Evolutionary conservation across 2,888 invertebrate species (phyloP), one percentile per base, ranked within the genome.

Genomic region (Lithodes maja): DNA sequence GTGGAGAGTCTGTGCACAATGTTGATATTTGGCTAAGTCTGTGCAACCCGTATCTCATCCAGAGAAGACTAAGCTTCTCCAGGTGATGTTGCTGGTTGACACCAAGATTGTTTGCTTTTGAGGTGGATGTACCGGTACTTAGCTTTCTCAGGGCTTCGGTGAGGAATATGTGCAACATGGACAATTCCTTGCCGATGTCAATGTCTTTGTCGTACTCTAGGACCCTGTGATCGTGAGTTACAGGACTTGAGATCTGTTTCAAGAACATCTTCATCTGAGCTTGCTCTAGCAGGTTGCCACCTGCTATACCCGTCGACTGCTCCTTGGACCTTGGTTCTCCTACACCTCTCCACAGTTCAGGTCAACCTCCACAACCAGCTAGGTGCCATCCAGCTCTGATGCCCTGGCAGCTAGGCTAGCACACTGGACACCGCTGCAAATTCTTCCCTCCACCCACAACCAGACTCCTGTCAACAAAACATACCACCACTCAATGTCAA

Each of bases 101-200:
- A 17, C 80, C 77, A 17, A 84, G 54, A 15, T n/a, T 86, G 50
- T 54, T 86, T 17, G 83, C 74, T 74, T 84, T 86, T 12, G 90
- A 77, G 12, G 85, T 84, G 79, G 85, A 80, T 33, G 33, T 33
- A 33, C 33, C n/a, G 7, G 83, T 74, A 9, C 89, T 83, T 69
- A 92, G 61, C 82, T 97, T 96, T 54, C 96, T 95, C 85, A 97
- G 94, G 93, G 96, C 96, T 93, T 97, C 97, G 5, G 95, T 95
- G 1, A 98, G 94, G 92, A 98, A 94, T 1, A 95, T 95, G 92
- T 97, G 97, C 3, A 98, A 94, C 0, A 97, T 95, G 2, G 97
- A 97, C 85, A 98, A 94, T 93, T 98, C 97, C 93, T 97, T 97
- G 91, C 97, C 97, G 87, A 97, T 95, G 93, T 98, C 98, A n/a